Evolutionary conservation across 2,113 vertebrate species (phyloP).

Genomic region (Gambusia holbrooki): DNA sequence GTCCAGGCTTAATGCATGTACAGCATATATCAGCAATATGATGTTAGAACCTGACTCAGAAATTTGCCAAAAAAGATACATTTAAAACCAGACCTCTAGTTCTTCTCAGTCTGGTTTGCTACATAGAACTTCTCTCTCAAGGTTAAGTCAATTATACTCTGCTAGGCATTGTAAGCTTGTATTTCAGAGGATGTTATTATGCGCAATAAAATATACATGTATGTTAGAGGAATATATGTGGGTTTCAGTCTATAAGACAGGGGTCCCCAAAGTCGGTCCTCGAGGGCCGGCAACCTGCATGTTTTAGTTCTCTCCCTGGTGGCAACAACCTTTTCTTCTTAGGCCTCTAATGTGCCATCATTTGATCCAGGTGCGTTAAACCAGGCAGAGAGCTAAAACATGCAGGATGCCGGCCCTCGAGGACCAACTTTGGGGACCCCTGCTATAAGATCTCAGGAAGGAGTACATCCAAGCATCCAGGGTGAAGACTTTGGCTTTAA

Average conservation of each 20-base stretch:
- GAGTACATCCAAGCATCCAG: conserved; percentile 82
- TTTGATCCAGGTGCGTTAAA: too few relatives aligned
- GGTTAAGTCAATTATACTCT: conserved; percentile 77
- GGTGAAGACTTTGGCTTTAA: conserved; percentile 81
- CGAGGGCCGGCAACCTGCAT: too few relatives aligned
- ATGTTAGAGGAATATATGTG: conserved; percentile 84
- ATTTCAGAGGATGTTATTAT: conserved; percentile 74
- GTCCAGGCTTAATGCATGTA: conserved; percentile 52
- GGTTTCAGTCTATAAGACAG: conserved; percentile 73
- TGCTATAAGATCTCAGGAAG: conserved; percentile 71
- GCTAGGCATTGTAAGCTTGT: conserved; percentile 66
- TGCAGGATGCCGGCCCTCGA: too few relatives aligned
- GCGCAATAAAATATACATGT: conserved; percentile 81
- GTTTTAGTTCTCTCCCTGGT: too few relatives aligned
- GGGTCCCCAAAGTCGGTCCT: too few relatives aligned
- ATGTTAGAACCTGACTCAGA: conserved; percentile 60
- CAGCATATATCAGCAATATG: conserved; percentile 41
- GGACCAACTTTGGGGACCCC: too few relatives aligned
- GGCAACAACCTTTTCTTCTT: too few relatives aligned
- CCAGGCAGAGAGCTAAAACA: too few relatives aligned
- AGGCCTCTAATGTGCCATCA: too few relatives aligned
- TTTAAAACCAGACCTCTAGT: conserved; percentile 51
- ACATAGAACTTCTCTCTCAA: conserved; percentile 60
- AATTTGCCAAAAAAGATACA: conserved; percentile 51
- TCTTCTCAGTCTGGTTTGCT: conserved; percentile 58